Evolutionary conservation across 2,113 vertebrate species (phyloP), one percentile per base, ranked within the genome.

Genomic region (Procavia capensis): DNA sequence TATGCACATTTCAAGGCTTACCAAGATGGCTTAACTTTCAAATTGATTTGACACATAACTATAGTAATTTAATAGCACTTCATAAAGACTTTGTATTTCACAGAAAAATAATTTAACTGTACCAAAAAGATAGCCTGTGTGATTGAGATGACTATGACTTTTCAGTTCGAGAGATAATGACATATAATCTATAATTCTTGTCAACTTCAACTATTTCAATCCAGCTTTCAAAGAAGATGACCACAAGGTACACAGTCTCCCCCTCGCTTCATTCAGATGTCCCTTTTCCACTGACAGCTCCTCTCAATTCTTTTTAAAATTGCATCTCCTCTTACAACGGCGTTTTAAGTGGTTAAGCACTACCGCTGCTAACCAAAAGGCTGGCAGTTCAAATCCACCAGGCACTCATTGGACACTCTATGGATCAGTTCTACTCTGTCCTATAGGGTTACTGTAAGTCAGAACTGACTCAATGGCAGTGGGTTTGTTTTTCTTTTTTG

Each of bases 1-100:
- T 86, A 76, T 87, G 76, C 14, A 36, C 16, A 76, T 87, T 81
- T 80, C 68, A 57, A 90, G 75, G 3, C 83, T 68, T 86, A 57
- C 19, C 34, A 72, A 72, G n/a, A 22, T 11, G 61, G 94, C 80
- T 63, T 85, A 22, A 88, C 17, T 66, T 90, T 85, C 90, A 95
- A 90, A 79, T 63, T 24, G 50, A 79, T 82, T 64, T 78, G 14
- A 83, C 41, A 43, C n/a, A 66, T 27, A 64, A 82, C 64, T 85
- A 87, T 82, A 82, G 75, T 50, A 81, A 66, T 39, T 93, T 86
- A 96, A 47, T 76, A 59, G 41, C 7, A 54, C 50, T 61, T 96
- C 84, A 80, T 70, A 39, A 89, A 61, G 9, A 7, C 17, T 92
- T 76, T 81, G 36, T 1, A 81, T 70, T 72, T 68, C 70, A 41